These are phyloP conservation scores for Diloba caeruleocephala DNA, from an alignment of 2,888 invertebrate genomes.

Conservation along the genomic window DNA sequence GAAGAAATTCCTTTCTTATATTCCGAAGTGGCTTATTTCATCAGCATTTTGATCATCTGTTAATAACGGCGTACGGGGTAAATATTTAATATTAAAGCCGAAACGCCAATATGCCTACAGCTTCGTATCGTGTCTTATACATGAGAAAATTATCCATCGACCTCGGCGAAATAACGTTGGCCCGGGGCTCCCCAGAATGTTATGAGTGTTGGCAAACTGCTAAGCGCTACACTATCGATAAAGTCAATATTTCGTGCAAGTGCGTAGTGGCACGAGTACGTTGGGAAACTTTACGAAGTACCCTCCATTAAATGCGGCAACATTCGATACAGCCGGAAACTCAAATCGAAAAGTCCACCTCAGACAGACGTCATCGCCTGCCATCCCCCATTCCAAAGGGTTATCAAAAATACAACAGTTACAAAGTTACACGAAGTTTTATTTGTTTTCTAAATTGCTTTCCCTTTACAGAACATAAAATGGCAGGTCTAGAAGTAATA, in stretches of 20 bases:
- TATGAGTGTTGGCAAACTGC: slow-evolving; percentile 33
- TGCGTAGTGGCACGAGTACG: slow-evolving; percentile 28
- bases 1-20: slow-evolving; percentile 11
- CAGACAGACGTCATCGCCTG: slow-evolving; percentile 10
- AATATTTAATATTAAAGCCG: slow-evolving; percentile 42
- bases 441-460: slow-evolving; percentile 46
- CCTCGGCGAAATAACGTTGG: slow-evolving; percentile 20
- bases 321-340: slow-evolving; percentile 25
- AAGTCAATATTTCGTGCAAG: slow-evolving; percentile 52
- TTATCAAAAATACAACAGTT: slow-evolving; percentile 45
- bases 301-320: slow-evolving; percentile 31
- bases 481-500: slow-evolving; percentile 40
- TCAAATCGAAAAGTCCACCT: slow-evolving; percentile 16
- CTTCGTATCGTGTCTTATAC: slow-evolving; percentile 14
- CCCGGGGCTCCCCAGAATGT: slow-evolving; percentile 9
- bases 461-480: slow-evolving; percentile 37
- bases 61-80: slow-evolving; percentile 18
- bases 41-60: slow-evolving; percentile 24
- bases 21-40: slow-evolving; percentile 24
- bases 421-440: slow-evolving; percentile 41
- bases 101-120: slow-evolving; percentile 23
- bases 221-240: slow-evolving; percentile 41
- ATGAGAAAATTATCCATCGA: slow-evolving; percentile 36
- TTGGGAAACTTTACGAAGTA: slow-evolving; percentile 33
- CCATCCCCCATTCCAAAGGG: slow-evolving; percentile 11